Conservation (phyloP, 2,113 vertebrate species). For the Polypterus senegalus region DNA sequence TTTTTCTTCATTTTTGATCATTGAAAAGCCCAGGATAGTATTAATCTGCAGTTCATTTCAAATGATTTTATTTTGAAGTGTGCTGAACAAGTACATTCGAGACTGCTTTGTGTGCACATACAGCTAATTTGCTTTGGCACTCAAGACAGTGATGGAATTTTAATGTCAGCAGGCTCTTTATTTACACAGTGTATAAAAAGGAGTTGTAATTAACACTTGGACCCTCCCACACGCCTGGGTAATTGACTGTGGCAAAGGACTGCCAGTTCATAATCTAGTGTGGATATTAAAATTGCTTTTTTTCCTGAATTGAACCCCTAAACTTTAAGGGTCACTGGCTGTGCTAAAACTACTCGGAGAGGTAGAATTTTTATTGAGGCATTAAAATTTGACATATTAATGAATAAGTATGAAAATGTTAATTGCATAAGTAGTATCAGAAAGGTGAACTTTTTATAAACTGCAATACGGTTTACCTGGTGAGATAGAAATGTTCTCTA, state of each 20-base stretch:
- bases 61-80: background rate
- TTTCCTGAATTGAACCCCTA: constrained; percentile 65
- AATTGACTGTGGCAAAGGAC: constrained; percentile 87
- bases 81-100: constrained; percentile 46
- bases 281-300: constrained; percentile 82
- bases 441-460: background rate
- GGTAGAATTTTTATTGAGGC: constrained; percentile 84
- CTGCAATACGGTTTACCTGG: no score
- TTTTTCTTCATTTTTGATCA: no score
- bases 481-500: no score
- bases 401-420: constrained; percentile 70
- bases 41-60: no score
- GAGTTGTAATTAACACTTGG: constrained; percentile 77
- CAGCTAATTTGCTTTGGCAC: constrained; percentile 57
- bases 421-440: background rate
- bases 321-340: constrained; percentile 82
- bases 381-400: constrained; percentile 87
- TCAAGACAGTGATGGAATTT: constrained; percentile 73
- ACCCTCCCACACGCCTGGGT: constrained; percentile 77
- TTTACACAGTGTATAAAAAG: constrained; percentile 75
- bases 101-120: constrained; percentile 31
- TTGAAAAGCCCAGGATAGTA: no score
- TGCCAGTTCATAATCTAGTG: constrained; percentile 70
- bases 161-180: constrained; percentile 92
- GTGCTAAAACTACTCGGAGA: constrained; percentile 77